These are phyloP conservation scores for Tamias sibiricus DNA, from an alignment of 2,113 vertebrate species.

Conservation along the genomic window DNA sequence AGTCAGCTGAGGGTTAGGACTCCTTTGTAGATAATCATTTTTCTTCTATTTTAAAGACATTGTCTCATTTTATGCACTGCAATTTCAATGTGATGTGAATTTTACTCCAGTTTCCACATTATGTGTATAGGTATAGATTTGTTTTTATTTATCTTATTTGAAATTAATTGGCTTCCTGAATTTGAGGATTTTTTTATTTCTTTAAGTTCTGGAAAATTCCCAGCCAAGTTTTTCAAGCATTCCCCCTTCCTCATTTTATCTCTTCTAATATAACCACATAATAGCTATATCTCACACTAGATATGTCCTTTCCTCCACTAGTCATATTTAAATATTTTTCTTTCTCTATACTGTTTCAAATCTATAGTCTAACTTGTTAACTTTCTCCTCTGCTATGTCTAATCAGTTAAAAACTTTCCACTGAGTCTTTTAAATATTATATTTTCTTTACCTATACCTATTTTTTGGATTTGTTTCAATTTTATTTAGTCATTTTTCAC, in stretches of 20 bases:
- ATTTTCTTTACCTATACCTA: not conserved
- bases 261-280: not conserved
- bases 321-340: not conserved
- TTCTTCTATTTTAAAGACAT: not conserved
- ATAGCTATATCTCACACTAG: not conserved
- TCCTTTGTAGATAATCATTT: not conserved
- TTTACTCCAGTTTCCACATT: not conserved
- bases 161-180: not conserved
- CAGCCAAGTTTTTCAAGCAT: not conserved
- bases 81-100: not conserved
- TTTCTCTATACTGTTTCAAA: not conserved
- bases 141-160: slow-evolving; percentile 26
- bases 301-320: not conserved
- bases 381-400: not conserved
- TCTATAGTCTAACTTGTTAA: not conserved
- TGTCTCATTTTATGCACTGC: not conserved
- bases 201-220: not conserved
- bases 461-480: not conserved
- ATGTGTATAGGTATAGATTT: not conserved
- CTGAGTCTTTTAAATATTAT: not conserved
- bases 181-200: not conserved
- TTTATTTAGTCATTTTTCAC: not conserved
- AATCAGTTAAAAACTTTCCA: not conserved
- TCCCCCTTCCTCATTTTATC: not conserved
- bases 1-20: not conserved